A percentile compares a stretch with the other conserved stretches of the same genome.
Evolutionary conservation across 1,140 invertebrate species (phyloP).

Genomic region (Diachasma alloeum): DNA sequence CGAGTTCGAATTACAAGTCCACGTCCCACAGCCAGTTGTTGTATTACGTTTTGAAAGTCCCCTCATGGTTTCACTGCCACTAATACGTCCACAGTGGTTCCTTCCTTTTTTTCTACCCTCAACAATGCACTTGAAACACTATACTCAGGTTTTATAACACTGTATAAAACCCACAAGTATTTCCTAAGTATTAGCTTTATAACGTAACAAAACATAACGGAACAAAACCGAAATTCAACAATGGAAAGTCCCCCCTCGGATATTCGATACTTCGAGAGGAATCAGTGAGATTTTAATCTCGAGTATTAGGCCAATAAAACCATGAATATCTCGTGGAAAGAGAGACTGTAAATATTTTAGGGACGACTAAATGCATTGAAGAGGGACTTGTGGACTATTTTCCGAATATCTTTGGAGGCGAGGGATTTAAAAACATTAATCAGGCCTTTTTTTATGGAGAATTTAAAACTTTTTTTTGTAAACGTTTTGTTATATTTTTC

Average conservation of each 20-base stretch:
- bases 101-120: background rate
- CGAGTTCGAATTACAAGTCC: constrained; percentile 1
- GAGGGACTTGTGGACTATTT: background rate
- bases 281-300: background rate
- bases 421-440: too few relatives aligned
- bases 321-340: background rate
- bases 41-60: background rate
- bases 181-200: constrained; percentile 12
- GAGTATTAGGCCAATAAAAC: background rate
- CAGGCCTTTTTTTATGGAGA: too few relatives aligned
- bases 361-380: background rate
- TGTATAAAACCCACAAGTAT: constrained; percentile 12
- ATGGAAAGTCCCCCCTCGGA: background rate
- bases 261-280: background rate
- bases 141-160: constrained; percentile 9
- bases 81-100: background rate
- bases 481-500: too few relatives aligned
- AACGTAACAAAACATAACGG: background rate
- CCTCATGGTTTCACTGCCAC: background rate
- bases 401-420: background rate
- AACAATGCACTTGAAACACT: constrained; percentile 10
- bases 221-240: constrained; percentile 18
- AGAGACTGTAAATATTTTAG: background rate
- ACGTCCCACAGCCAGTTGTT: constrained; percentile 18
- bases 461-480: too few relatives aligned